These are phyloP conservation scores for Leucophora obtusa DNA, from an alignment of 2,888 invertebrate species.

Conservation along the genomic window DNA sequence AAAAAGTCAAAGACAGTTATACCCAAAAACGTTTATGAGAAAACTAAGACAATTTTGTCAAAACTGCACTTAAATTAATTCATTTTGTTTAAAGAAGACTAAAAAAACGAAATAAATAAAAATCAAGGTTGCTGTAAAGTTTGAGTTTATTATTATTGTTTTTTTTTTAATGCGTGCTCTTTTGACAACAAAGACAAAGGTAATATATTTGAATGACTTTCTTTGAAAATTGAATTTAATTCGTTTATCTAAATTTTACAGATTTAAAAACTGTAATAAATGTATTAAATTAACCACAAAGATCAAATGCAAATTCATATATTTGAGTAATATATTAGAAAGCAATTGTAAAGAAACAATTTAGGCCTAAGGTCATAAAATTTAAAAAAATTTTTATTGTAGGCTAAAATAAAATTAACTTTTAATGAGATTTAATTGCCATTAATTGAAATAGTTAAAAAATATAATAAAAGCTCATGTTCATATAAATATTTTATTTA, in stretches of 20 bases:
- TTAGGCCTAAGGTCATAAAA: too few species aligned
- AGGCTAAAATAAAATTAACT: too few species aligned
- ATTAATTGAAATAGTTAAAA: too few species aligned
- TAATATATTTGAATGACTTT: slow-evolving; percentile 5
- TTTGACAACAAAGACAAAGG: slow-evolving; percentile 3
- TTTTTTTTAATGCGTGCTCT: slow-evolving; percentile 21
- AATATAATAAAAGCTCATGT: too few species aligned
- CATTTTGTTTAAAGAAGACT: neutral
- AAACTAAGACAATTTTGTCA: neutral
- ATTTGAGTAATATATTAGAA: too few species aligned
- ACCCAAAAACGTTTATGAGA: neutral
- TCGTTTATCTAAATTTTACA: neutral
- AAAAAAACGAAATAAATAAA: neutral
- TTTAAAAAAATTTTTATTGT: too few species aligned
- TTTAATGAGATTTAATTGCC: too few species aligned
- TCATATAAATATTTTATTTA: too few species aligned
- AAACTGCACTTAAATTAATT: slow-evolving; percentile 9
- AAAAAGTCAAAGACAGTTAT: slow-evolving; percentile 14
- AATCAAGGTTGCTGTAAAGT: slow-evolving; percentile 6
- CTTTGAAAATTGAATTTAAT: neutral
- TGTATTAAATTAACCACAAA: neutral
- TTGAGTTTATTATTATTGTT: neutral
- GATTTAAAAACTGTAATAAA: neutral
- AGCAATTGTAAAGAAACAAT: too few species aligned
- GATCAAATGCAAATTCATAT: too few species aligned